Base-by-base conservation (phyloP, 2,888 invertebrate genomes). In the Caenorhabditis sinica region DNA sequence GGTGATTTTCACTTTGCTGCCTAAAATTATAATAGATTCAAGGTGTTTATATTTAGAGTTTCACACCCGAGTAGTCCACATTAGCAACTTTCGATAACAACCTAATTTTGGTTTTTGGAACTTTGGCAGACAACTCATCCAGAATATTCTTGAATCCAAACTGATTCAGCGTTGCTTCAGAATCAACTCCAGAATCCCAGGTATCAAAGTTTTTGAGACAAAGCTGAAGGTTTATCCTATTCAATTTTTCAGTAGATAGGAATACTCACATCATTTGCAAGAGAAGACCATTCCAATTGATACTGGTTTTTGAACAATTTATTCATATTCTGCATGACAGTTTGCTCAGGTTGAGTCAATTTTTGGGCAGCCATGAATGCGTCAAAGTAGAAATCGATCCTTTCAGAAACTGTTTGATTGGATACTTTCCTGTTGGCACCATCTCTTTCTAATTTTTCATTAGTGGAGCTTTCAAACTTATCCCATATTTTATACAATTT, bases 211-310 rank as follows among this genome's bases (percentile, higher is more conserved):
- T 90, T 8, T 40, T 66, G 20, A 90, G 45, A 9, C 88, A 84
- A 2, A 90, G 60, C 89, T 90, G 65, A 73, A 85, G 56, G 20
- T 25, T 25, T 1, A 11, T 25, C 11, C n/a, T 15, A 4, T 9
- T 5, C 11, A 28, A 17, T 45, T 6, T 1, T 43, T 25, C 33
- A 15, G 30, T 25, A 11, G 13, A 13, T 9, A 9, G 2, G 6
- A 36, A 2, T n/a, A 40, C 51, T 60, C 15, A 87, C 88, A 36
- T 89, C 85, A 36, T 81, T 71, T 3, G 79, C 79, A 8, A 72
- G 76, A 13, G 90, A 83, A 9, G 89, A 87, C 90, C 91, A 91
- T 75, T 91, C 91, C 11, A 65, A 15, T 61, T 79, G 69, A 23
- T 58, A 83, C 30, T 74, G 72, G 17, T 77, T 83, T 15, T 65